Evolutionary conservation across 2,113 vertebrate species (phyloP).

Genomic region (Vulpes lagopus): DNA sequence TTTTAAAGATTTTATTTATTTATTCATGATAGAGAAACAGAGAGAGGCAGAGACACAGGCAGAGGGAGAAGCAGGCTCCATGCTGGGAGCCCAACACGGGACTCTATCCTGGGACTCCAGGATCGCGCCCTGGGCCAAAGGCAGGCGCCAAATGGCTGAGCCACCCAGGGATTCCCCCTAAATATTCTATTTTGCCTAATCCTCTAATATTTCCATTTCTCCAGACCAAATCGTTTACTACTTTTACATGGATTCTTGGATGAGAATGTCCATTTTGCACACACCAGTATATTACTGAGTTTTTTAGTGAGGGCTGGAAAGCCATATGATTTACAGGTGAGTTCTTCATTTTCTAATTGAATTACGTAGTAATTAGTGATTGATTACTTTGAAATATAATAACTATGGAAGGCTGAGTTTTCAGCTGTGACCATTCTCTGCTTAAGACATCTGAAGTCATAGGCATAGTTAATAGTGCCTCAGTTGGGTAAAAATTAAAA

Average conservation of each 20-base stretch:
- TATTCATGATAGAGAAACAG: too few relatives aligned
- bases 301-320: slow-evolving; percentile 92
- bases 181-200: slow-evolving; percentile 44
- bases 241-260: slow-evolving; percentile 91
- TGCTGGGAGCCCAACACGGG: too few relatives aligned
- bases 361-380: not conserved
- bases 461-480: not conserved
- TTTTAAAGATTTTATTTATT: not conserved
- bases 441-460: not conserved
- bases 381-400: slow-evolving; percentile 54
- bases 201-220: slow-evolving; percentile 70
- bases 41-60: too few relatives aligned
- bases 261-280: slow-evolving; percentile 93
- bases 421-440: not conserved
- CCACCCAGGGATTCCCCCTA: too few relatives aligned
- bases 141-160: too few relatives aligned
- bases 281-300: slow-evolving; percentile 92
- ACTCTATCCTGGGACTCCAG: too few relatives aligned
- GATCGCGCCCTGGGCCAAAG: too few relatives aligned
- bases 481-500: slow-evolving; percentile 36
- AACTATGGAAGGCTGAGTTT: not conserved
- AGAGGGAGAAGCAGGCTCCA: too few relatives aligned
- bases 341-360: slow-evolving; percentile 64
- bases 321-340: slow-evolving; percentile 91
- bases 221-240: slow-evolving; percentile 90